These are phyloP conservation scores for Rhodinocichla rosea DNA, from an alignment of 2,113 vertebrate genomes.

Conservation along the genomic window DNA sequence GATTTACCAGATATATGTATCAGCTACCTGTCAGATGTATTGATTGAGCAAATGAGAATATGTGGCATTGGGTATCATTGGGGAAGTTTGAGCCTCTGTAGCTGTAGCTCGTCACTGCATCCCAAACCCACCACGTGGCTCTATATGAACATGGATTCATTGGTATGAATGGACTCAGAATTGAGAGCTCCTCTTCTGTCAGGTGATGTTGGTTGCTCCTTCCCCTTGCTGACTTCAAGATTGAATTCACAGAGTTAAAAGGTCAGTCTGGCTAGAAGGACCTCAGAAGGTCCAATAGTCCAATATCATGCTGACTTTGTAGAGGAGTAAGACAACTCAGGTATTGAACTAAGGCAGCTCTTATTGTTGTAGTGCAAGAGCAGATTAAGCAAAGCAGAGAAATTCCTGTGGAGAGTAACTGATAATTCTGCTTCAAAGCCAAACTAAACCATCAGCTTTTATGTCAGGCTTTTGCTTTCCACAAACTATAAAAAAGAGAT, in stretches of 20 bases:
- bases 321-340: neutral
- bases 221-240: neutral
- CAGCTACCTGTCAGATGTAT: neutral
- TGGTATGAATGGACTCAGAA: neutral
- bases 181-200: neutral
- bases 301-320: neutral
- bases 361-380: neutral
- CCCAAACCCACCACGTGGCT: neutral
- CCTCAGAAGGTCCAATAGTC: neutral
- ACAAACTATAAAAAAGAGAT: neutral
- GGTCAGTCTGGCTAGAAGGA: neutral
- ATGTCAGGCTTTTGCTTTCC: neutral
- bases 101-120: neutral
- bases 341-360: neutral
- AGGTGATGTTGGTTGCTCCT: neutral
- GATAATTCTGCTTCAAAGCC: neutral
- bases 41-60: neutral
- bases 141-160: neutral
- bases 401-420: neutral
- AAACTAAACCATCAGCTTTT: neutral
- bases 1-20: neutral
- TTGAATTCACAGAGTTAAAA: neutral
- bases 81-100: neutral
- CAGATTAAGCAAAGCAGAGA: neutral
- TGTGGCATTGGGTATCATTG: neutral